Conservation (phyloP, 2,113 vertebrate species). For the Pao palembangensis region DNA sequence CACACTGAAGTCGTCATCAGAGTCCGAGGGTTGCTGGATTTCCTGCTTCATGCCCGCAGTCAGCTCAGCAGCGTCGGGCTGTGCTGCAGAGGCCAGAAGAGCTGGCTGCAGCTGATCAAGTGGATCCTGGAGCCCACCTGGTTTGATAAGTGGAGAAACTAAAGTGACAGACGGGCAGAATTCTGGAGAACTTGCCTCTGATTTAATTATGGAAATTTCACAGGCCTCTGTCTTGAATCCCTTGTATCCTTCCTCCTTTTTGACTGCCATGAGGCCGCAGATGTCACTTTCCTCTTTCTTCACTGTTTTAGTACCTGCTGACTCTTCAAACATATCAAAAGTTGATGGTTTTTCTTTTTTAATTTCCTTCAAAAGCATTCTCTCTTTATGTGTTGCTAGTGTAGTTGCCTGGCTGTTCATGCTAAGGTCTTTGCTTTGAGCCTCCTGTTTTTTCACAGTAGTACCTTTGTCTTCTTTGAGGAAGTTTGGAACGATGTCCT, state of each 20-base stretch:
- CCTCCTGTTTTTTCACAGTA: conserved; percentile 22
- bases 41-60: conserved; percentile 52
- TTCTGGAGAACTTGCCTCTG: conserved; percentile 45
- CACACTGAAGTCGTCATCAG: conserved; percentile 68
- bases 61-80: not conserved
- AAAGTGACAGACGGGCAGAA: conserved; percentile 10
- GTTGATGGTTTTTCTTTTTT: conserved; percentile 46
- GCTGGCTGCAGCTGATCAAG: conserved; percentile 2
- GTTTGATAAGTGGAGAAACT: not conserved
- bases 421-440: conserved; percentile 4
- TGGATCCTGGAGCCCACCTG: conserved; percentile 14
- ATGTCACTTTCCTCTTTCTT: conserved; percentile 35
- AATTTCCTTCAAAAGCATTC: conserved; percentile 35
- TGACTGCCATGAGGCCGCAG: not conserved
- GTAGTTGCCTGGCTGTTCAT: conserved; percentile 6
- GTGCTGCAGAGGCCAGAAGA: conserved; percentile 1
- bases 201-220: conserved; percentile 36
- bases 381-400: conserved; percentile 14
- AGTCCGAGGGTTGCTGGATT: conserved; percentile 45
- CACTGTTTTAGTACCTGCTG: conserved; percentile 17
- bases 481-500: not conserved
- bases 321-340: conserved; percentile 51
- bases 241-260: conserved; percentile 9
- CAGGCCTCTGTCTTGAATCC: conserved; percentile 19
- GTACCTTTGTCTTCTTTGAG: conserved; percentile 22